A percentile compares a stretch with the other conserved stretches of the same genome.
Conservation (phyloP, 2,888 invertebrate genomes). For the Slavum lentiscoides region DNA sequence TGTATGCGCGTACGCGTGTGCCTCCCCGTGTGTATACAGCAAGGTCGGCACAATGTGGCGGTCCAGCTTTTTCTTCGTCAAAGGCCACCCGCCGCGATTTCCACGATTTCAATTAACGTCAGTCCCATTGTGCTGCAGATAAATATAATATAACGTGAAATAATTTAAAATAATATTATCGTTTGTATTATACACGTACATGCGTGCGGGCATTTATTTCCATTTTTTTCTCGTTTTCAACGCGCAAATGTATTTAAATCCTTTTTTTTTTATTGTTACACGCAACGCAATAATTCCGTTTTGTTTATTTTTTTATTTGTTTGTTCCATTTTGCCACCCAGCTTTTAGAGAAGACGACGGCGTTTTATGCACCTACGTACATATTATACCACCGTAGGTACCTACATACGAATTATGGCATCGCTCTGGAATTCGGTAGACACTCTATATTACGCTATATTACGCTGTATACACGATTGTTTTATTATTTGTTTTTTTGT, state of each 20-base stretch:
- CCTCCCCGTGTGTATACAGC: conserved; percentile 6
- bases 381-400: not conserved
- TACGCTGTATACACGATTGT: not conserved
- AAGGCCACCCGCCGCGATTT: conserved; percentile 35
- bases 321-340: conserved; percentile 32
- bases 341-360: conserved; percentile 5
- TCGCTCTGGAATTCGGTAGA: conserved; percentile 25
- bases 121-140: conserved; percentile 22
- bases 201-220: not conserved
- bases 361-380: not conserved
- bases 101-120: conserved; percentile 40
- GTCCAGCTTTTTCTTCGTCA: conserved; percentile 33
- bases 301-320: not conserved
- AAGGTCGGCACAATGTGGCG: conserved; percentile 36
- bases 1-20: not conserved
- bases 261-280: not conserved
- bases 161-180: not conserved
- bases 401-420: not conserved
- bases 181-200: not conserved
- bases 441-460: no score
- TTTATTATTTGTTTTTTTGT: conserved; percentile 7
- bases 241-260: conserved; percentile 8
- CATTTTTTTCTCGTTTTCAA: conserved; percentile 27
- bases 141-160: not conserved
- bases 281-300: not conserved